Percentiles rank a stretch among this genome's conserved stretches.
Evolutionary conservation across 2,888 invertebrate species (phyloP).

Genomic region (Phortica okadai): DNA sequence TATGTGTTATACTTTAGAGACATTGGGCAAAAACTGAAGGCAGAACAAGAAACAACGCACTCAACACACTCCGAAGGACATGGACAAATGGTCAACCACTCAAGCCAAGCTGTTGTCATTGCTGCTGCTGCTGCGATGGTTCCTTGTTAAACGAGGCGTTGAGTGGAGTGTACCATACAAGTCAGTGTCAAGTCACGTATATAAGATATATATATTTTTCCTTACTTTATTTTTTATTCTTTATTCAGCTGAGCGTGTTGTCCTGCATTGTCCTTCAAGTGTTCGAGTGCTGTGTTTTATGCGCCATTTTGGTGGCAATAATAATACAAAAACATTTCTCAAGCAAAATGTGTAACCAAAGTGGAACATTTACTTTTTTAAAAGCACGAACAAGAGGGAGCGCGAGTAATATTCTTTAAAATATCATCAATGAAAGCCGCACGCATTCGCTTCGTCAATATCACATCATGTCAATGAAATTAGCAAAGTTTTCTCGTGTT

Average conservation of each 20-base stretch:
- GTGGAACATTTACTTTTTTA: no score
- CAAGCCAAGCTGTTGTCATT: neutral
- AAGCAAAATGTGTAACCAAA: neutral
- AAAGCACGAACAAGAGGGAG: no score
- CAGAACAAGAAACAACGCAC: neutral
- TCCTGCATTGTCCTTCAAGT: constrained; percentile 17
- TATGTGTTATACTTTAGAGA: neutral
- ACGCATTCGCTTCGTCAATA: neutral
- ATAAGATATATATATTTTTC: constrained; percentile 2
- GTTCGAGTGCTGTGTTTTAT: constrained; percentile 47
- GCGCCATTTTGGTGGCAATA: constrained; percentile 51
- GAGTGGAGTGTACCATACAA: neutral
- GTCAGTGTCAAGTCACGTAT: constrained; percentile 18
- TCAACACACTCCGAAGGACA: constrained; percentile 5
- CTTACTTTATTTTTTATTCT: neutral
- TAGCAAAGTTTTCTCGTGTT: constrained; percentile 15
- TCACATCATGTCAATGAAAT: constrained; percentile 26
- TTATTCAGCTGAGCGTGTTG: neutral
- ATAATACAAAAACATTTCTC: constrained; percentile 10
- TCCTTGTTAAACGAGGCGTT: neutral
- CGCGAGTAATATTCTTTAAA: neutral
- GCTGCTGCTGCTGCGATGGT: constrained; percentile 40
- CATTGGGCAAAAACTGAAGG: neutral
- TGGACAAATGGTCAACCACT: constrained; percentile 3
- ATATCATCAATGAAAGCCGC: neutral